Base-by-base conservation (phyloP, 2,113 vertebrate genomes). In the Elgaria multicarinata region DNA sequence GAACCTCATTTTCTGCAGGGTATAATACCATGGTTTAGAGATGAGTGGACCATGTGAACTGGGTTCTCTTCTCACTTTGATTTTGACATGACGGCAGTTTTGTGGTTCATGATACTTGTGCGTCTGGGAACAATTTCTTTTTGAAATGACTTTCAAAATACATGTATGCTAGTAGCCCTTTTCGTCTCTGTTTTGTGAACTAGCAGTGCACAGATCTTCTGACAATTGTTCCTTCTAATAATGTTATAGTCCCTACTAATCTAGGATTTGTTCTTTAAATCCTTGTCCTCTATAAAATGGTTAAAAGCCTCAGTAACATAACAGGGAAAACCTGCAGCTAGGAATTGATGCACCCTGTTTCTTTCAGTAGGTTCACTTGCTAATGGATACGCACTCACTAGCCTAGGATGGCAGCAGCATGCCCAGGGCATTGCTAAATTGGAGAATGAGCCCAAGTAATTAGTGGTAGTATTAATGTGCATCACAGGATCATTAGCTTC, bases 341-440 rank as follows among this genome's bases (percentile, higher is more conserved):
- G 69, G 39, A 81, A 42, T 39, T 6, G 58, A 46, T 85, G 58
- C 14, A 18, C 46, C 26, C 42, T 0, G 24, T 1, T 22, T 69
- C 1, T 66, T 83, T 44, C n/a, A 20, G 0, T 26, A 77, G 44
- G 58, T 78, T 88, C 13, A 46, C 33, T 78, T 67, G 77, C 90
- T 91, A 66, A 83, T 39, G 93, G 94, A 50, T 28, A n/a, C 0
- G 0, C n/a, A 8, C 80, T 90, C 77, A 78, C 86, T 53, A 10
- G 0, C 84, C 92, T 82, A 82, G 79, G 83, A 74, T 64, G 89
- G 55, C 1, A 92, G 72, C 80, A 89, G 64, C 42, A 28, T 8
- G 79, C 90, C 93, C 91, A 76, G 44, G 92, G 90, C 69, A 1
- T 64, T 55, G 24, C 89, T 89, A 53, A 1, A 18, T 0, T 26